Evolutionary conservation across 2,797 vertebrate genomes (phyloP).

Genomic region (Glossophaga mutica): DNA sequence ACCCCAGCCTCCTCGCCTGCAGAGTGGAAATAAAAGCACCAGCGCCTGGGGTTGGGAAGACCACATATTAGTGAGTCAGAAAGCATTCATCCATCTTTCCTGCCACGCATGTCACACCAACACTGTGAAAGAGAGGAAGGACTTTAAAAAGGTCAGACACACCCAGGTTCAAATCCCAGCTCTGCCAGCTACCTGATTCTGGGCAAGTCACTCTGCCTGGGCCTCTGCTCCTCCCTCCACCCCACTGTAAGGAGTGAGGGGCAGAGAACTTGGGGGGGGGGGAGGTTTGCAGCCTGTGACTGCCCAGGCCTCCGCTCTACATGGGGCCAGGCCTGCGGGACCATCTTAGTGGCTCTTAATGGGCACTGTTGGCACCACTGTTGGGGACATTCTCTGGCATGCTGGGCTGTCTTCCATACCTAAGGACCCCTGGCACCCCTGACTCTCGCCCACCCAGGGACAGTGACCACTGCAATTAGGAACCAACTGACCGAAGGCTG

Average conservation of each 20-base stretch:
- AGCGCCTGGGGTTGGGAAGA: not conserved
- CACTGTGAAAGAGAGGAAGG: not conserved
- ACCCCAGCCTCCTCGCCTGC: not conserved
- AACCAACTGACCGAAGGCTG: not conserved
- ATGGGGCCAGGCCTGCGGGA: not conserved
- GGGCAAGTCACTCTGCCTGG: not conserved
- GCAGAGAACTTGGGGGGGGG: not conserved
- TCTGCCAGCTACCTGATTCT: not conserved
- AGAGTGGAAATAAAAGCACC: not conserved
- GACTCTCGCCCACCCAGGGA: not conserved
- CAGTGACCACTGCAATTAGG: not conserved
- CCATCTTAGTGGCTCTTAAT: not conserved
- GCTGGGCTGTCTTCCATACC: not conserved
- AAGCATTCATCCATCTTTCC: not conserved
- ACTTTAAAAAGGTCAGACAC: not conserved
- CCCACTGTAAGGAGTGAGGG: not conserved
- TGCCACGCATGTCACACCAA: not conserved
- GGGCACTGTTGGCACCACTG: not conserved
- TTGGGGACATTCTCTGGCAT: not conserved
- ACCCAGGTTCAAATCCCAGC: not conserved
- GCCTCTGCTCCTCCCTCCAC: not conserved
- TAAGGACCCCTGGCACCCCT: not conserved
- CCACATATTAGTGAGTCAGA: not conserved
- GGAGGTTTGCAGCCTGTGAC: not conserved
- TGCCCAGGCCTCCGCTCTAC: not conserved